Evolutionary conservation across 2,113 vertebrate genomes (phyloP), one percentile per base, ranked within the genome.

Genomic region (Notothenia coriiceps): DNA sequence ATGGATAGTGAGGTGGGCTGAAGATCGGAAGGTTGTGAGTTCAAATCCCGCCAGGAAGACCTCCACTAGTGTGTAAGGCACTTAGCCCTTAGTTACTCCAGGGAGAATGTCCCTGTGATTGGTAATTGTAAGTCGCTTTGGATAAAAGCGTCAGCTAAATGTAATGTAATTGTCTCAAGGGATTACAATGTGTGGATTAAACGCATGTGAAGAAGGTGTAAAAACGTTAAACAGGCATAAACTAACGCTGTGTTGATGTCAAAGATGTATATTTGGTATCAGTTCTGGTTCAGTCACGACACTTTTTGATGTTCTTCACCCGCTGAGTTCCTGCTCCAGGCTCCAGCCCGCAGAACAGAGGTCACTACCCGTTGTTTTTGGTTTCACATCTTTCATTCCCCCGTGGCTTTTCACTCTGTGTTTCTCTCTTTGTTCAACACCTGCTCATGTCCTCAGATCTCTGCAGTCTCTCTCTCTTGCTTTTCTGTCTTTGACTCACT

Each of bases 391-490:
- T 82, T 66, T 74, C 76, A 56, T 72, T 67, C 77, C 52, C 70
- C 76, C 12, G 5, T 75, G 85, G 78, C 79, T 78, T 86, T 89
- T 82, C 70, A 35, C 52, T 81, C 73, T 77, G 52, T 87, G 70
- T 81, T 79, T 59, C 67, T 91, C 74, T 82, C 87, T 87, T 89
- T 91, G 90, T 88, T 86, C 79, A 74, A 73, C 90, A 91, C 83
- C 86, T 93, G 90, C 85, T 90, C 83, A 63, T 44, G 46, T 80
- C n/a, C 56, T 90, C 88, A 83, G 74, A 86, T 90, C 84, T 90
- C 81, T 88, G 79, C 80, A 78, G 76, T 52, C 46, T 11, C 33
- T 60, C 71, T 2, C 54, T 81, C 70, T 22, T 51, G 44, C 65
- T 56, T 17, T 43, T 66, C 51, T 52, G 50, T 74, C 54, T 62